phyloP scores from a whole-genome alignment of 2,888 invertebrate species.

The Crocallis elinguaria region DNA sequence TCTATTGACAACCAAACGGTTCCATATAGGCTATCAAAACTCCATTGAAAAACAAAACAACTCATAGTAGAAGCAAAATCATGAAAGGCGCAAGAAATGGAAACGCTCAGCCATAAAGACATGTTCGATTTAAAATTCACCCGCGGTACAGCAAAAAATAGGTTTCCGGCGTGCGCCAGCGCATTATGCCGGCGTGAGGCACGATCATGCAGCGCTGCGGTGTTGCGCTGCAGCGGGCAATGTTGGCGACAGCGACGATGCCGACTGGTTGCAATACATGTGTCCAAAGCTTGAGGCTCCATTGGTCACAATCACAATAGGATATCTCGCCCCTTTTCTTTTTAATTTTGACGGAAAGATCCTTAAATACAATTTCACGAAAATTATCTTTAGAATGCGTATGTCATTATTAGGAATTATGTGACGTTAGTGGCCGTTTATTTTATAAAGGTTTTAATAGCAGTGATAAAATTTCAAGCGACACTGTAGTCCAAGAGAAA shows the following conservation, averaged over 20 bases:
- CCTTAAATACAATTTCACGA: too few species aligned
- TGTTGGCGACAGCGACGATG: constrained; percentile 36
- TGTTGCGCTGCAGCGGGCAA: constrained; percentile 45
- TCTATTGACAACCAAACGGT: not conserved
- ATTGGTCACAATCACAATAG: not conserved
- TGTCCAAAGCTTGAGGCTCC: constrained; percentile 2
- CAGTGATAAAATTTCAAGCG: too few species aligned
- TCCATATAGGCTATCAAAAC: not conserved
- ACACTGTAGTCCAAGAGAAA: too few species aligned
- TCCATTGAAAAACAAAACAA: not conserved
- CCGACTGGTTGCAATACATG: constrained; percentile 13
- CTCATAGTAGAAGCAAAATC: constrained; percentile 52
- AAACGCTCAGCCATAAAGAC: constrained; percentile 67
- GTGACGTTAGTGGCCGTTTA: too few species aligned
- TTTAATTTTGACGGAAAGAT: not conserved
- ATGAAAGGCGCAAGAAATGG: constrained; percentile 62
- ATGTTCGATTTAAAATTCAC: constrained; percentile 80
- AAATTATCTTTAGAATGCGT: too few species aligned
- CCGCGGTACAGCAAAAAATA: constrained; percentile 78
- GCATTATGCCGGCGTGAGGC: constrained; percentile 82
- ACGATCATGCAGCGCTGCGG: constrained; percentile 57
- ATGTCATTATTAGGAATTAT: too few species aligned
- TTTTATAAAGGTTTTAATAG: too few species aligned
- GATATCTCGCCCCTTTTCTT: not conserved
- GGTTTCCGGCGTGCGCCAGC: constrained; percentile 65